Conservation (phyloP, 2,797 vertebrate species). For the Danio kyathit region DNA sequence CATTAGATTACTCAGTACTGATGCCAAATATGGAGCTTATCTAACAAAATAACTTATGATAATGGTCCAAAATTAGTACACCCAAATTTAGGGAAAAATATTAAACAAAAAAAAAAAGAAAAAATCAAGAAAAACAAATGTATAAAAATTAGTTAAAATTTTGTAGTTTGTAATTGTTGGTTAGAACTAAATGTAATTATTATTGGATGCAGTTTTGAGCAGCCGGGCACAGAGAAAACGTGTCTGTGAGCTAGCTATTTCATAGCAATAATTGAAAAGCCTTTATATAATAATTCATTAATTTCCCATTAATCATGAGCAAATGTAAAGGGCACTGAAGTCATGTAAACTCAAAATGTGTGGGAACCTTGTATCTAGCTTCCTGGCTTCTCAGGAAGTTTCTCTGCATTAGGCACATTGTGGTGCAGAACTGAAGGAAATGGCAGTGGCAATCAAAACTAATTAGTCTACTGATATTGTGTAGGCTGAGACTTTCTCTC, state of each 20-base stretch:
- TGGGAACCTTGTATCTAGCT: not conserved
- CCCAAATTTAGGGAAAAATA: too few relatives aligned
- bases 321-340: not conserved
- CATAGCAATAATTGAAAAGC: not conserved
- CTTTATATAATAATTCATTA: not conserved
- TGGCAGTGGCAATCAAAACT: constrained; percentile 46
- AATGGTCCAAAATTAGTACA: too few relatives aligned
- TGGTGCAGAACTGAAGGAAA: constrained; percentile 33
- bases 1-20: too few relatives aligned
- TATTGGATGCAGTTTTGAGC: too few relatives aligned
- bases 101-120: too few relatives aligned
- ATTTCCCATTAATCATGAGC: not conserved
- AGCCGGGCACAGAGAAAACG: too few relatives aligned
- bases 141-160: too few relatives aligned
- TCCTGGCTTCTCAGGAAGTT: constrained; percentile 22
- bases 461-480: constrained; percentile 49
- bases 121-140: too few relatives aligned
- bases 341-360: not conserved
- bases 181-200: too few relatives aligned
- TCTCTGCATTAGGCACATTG: constrained; percentile 21
- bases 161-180: too few relatives aligned
- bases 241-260: not conserved
- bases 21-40: too few relatives aligned
- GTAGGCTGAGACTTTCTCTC: constrained; percentile 34
- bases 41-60: too few relatives aligned